Base-by-base conservation (phyloP, 1,140 invertebrate genomes). In the Halesus radiatus region DNA sequence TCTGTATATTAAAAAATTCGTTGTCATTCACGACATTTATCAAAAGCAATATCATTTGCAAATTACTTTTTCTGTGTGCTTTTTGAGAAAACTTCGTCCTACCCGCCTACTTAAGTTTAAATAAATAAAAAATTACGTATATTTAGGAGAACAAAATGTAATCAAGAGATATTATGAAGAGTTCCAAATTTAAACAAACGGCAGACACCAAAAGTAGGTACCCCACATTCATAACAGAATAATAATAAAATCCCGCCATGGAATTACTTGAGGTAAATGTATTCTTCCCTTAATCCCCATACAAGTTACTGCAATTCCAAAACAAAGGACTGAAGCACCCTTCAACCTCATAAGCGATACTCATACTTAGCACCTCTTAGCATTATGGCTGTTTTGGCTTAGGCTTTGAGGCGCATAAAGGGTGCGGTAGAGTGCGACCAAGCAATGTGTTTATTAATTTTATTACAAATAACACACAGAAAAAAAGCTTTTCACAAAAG, bases 391-490 rank as follows among this genome's bases (percentile, higher is more conserved):
- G 16, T 22, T 60, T 22, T 60, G 20, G 56, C 10, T 20, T 10
- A 60, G 16, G 20, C 3, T 60, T 60, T 22, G 3, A 18, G 0
- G 56, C 10, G 53, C 3, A 74, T n/a, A 6, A 73, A 53, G 73
- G 54, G 23, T 58, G 73, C 4, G 29, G 52, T 23, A 29, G n/a
- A 56, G 10, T 15, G 23, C 6, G 15, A 18, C 37, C 60, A 78
- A 79, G 78, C 73, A 74, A 80, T 80, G 81, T 82, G 81, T 77
- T 82, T 82, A 82, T 82, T 82, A 82, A 82, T 82, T 80, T 82
- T 82, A 82, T 82, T 80, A 79, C 73, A 73, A 82, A 82, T 80
- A 80, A 82, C 76, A 53, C 54, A 56, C 54, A 56, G 54, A 56
- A 56, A 56, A 37, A 45, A 45, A 45, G 37, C 37, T 13, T 58